phyloP scores from a whole-genome alignment of 2,888 invertebrate genomes.

The Stenchaetothrips biformis region DNA sequence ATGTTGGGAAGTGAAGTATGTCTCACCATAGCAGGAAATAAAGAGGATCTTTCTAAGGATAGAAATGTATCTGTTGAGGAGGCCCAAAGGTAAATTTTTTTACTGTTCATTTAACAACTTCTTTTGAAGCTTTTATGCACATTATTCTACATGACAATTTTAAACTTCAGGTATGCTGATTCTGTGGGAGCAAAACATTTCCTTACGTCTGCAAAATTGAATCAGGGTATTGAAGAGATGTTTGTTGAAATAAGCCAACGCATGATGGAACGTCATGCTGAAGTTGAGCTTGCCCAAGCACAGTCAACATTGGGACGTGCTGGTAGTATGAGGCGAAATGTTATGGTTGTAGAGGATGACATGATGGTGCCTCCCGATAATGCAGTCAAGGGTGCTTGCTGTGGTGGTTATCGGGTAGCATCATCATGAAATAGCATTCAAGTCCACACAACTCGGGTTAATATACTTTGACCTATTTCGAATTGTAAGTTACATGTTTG shows the following conservation, averaged over 20 bases:
- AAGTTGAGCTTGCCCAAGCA: slow-evolving; percentile 42
- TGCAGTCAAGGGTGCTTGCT: slow-evolving; percentile 42
- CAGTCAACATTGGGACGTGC: slow-evolving; percentile 43
- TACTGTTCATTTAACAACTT: slow-evolving; percentile 9
- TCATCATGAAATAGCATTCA: not conserved
- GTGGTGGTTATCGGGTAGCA: slow-evolving; percentile 39
- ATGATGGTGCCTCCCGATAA: slow-evolving; percentile 17
- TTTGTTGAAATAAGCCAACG: slow-evolving; percentile 76
- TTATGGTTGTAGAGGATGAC: slow-evolving; percentile 49
- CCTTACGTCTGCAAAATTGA: slow-evolving; percentile 89
- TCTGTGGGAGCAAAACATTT: slow-evolving; percentile 89
- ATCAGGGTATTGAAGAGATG: slow-evolving; percentile 85
- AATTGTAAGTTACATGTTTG: not conserved
- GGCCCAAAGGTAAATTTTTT: slow-evolving; percentile 69
- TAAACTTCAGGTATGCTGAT: slow-evolving; percentile 68
- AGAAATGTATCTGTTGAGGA: slow-evolving; percentile 77
- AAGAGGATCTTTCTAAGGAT: slow-evolving; percentile 90
- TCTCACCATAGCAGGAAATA: slow-evolving; percentile 92
- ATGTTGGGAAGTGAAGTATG: slow-evolving; percentile 92
- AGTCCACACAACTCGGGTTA: not conserved
- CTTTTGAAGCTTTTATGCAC: not conserved
- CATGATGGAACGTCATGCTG: slow-evolving; percentile 56
- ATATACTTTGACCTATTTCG: not conserved
- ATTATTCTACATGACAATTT: slow-evolving; percentile 28
- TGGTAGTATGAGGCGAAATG: slow-evolving; percentile 47